Evolutionary conservation across 2,113 vertebrate species (phyloP).

Genomic region (Callaeas wilsoni): DNA sequence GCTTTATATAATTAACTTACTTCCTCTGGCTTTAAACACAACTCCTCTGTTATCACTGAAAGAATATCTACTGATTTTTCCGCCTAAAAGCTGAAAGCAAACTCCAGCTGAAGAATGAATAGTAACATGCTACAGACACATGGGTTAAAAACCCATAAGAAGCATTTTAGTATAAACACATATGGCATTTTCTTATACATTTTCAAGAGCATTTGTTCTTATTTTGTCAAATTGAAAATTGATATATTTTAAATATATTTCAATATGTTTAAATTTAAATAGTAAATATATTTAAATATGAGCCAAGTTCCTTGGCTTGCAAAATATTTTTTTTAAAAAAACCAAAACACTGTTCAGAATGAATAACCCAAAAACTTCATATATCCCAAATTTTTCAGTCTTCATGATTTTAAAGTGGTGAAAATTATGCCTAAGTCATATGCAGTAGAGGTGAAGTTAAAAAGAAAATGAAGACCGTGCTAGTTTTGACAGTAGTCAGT

Average conservation of each 20-base stretch:
- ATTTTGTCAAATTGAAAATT: no score
- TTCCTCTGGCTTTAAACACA: constrained; percentile 20
- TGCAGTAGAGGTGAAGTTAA: neutral
- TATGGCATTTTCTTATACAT: neutral
- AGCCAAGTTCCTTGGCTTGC: neutral
- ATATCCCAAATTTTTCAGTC: neutral
- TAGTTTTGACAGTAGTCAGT: neutral
- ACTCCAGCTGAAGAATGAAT: constrained; percentile 19
- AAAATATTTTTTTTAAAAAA: neutral
- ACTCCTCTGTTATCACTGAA: constrained; percentile 21
- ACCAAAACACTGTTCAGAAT: neutral
- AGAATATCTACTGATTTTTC: constrained; percentile 49
- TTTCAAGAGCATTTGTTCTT: neutral
- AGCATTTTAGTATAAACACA: neutral
- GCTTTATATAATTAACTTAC: neutral
- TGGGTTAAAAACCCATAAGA: neutral
- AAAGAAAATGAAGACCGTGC: neutral
- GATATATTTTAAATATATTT: no score
- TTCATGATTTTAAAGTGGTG: neutral
- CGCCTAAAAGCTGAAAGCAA: neutral
- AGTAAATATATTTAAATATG: no score
- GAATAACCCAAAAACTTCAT: neutral
- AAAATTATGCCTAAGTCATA: neutral
- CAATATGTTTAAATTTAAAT: no score
- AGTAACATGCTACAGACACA: neutral